These are phyloP conservation scores for Schlechtendalia chinensis DNA, from an alignment of 1,140 invertebrate genomes.

Conservation along the genomic window DNA sequence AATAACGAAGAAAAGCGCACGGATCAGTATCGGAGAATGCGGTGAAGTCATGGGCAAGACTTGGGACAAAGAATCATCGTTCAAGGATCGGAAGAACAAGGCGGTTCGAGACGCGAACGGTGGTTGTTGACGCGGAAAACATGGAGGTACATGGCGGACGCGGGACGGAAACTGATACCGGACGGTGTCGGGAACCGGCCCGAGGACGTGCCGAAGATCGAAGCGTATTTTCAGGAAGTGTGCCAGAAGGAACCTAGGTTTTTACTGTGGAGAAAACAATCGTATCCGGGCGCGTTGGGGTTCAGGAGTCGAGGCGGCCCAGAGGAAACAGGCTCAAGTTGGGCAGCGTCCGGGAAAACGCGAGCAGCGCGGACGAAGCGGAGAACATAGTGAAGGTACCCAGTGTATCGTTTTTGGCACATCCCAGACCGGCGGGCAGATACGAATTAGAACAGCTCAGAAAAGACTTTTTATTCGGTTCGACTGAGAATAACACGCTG, in stretches of 20 bases:
- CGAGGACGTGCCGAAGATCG: slow-evolving; percentile 75
- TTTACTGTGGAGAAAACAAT: slow-evolving; percentile 76
- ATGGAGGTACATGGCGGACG: slow-evolving; percentile 86
- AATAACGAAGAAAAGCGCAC: slow-evolving; percentile 26
- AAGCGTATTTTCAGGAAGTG: slow-evolving; percentile 79
- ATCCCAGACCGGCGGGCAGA: slow-evolving; percentile 57
- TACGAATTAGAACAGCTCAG: slow-evolving; percentile 68
- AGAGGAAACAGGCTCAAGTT: slow-evolving; percentile 60
- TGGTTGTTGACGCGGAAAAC: slow-evolving; percentile 85
- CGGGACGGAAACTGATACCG: slow-evolving; percentile 78
- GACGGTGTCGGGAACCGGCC: slow-evolving; percentile 67
- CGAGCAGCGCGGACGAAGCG: slow-evolving; percentile 63
- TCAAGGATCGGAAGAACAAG: slow-evolving; percentile 49
- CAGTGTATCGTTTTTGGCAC: slow-evolving; percentile 37
- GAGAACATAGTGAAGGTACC: slow-evolving; percentile 55
- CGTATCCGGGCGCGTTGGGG: slow-evolving; percentile 69
- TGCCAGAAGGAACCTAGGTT: slow-evolving; percentile 75
- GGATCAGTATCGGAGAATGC: slow-evolving; percentile 35
- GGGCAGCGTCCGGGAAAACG: slow-evolving; percentile 64
- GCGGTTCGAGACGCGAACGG: slow-evolving; percentile 59
- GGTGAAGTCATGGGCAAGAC: slow-evolving; percentile 20
- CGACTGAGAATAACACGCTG: slow-evolving; percentile 47
- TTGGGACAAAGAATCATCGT: slow-evolving; percentile 50
- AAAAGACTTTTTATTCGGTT: slow-evolving; percentile 62
- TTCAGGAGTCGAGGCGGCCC: slow-evolving; percentile 61